Base-by-base conservation (phyloP, 2,797 vertebrate species). In the Bucorvus abyssinicus region DNA sequence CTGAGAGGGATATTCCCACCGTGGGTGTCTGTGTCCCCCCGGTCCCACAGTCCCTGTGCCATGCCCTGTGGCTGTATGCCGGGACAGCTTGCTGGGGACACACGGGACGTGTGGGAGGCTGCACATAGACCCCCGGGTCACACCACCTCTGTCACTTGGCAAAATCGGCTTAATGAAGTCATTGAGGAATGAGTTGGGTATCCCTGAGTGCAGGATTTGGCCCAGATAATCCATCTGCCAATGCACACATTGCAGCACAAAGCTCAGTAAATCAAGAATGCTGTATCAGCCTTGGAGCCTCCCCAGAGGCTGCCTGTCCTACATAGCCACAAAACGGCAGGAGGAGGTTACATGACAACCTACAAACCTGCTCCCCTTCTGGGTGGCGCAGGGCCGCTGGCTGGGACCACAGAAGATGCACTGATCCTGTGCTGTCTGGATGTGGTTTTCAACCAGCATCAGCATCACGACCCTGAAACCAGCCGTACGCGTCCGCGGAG, bases 161-260 rank as follows among this genome's bases (percentile, higher is more conserved):
- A 19, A 2, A 12, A 45, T 32, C 6, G n/a, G 44, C 40, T 87
- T 59, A 9, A 16, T 7, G 89, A 59, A 84, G 63, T 10, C 38
- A 5, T 4, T 0, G 0, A 17, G 89, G 60, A 76, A 30, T 20
- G 67, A 15, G n/a, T 5, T 30, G 68, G 79, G 55, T n/a, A 50
- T 87, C 84, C 86, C 87, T 0, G 14, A 26, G 71, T 18, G 64
- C 76, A 75, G 94, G 69, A 56, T 86, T 64, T 61, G 89, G 82
- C 94, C 79, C 82, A 68, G 60, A 86, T 87, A 50, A 38, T 38
- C 83, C 94, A 75, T 93, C 91, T 96, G 94, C 93, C 76, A 7
- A 12, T 7, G 13, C 63, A 38, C 36, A 17, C 1, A 3, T 6
- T 15, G 79, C 44, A 26, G 86, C 83, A 34, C 52, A 71, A 4